These are phyloP conservation scores for Oscheius myriophilus DNA, from an alignment of 2,888 invertebrate species.

Conservation along the genomic window DNA sequence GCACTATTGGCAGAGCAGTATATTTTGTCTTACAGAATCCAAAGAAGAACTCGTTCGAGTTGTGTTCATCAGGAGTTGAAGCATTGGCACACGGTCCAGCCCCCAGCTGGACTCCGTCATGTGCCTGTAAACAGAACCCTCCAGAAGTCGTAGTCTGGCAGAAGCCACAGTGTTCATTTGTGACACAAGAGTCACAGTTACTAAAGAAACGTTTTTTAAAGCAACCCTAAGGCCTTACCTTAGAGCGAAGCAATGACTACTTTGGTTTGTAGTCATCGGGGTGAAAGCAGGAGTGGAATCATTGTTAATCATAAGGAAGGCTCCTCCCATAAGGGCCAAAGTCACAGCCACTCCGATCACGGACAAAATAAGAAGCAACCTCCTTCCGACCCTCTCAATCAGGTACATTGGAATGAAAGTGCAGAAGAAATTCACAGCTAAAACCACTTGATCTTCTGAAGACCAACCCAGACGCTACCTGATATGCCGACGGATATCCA, in stretches of 20 bases:
- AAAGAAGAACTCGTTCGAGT: conserved; percentile 37
- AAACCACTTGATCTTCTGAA: conserved; percentile 65
- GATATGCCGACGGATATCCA: conserved; percentile 71
- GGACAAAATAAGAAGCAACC: conserved; percentile 55
- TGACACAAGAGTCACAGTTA: conserved; percentile 73
- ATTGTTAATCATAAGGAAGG: conserved; percentile 37
- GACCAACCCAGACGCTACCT: conserved; percentile 63
- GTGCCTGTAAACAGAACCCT: conserved; percentile 17
- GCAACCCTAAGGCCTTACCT: conserved; percentile 3
- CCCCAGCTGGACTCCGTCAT: conserved; percentile 14
- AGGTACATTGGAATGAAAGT: conserved; percentile 73
- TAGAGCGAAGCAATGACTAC: conserved; percentile 13
- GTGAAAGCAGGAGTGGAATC: conserved; percentile 8
- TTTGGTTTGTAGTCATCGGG: background rate
- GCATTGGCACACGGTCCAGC: conserved; percentile 32
- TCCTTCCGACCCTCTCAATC: conserved; percentile 74
- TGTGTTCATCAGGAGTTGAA: conserved; percentile 16
- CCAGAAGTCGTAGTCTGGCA: conserved; percentile 32
- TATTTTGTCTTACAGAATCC: conserved; percentile 65
- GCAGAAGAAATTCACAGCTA: conserved; percentile 73
- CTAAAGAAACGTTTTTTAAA: conserved; percentile 27
- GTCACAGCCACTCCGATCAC: conserved; percentile 35
- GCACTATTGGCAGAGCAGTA: conserved; percentile 67
- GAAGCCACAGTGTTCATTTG: conserved; percentile 72
- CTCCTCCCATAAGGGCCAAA: conserved; percentile 45